Conservation (phyloP, 92 coral and sea anemone genomes). For the Hydrozoanthus gracilis region DNA sequence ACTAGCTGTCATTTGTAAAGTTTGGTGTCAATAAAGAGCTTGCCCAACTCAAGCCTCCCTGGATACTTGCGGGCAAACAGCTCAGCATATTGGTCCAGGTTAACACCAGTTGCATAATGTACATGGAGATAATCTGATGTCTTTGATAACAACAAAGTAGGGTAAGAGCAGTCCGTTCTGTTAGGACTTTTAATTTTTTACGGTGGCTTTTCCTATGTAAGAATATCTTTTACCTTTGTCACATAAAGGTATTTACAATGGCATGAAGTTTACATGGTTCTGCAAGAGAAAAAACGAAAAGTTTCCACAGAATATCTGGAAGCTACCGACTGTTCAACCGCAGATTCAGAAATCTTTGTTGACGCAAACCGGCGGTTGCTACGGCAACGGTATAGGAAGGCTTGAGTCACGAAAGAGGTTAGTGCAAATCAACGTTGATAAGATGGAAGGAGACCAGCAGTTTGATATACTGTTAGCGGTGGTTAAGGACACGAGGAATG, state of each 20-base stretch:
- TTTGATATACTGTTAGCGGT: conserved; percentile 66
- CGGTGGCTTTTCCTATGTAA: not conserved
- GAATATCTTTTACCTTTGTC: no score
- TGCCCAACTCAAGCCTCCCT: no score
- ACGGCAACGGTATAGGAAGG: conserved; percentile 79
- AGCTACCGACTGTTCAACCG: conserved; percentile 68
- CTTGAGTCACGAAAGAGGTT: conserved; percentile 49
- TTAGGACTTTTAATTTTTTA: not conserved
- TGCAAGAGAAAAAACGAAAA: conserved; percentile 73
- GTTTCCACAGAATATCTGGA: conserved; percentile 64
- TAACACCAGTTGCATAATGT: no score
- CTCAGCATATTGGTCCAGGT: no score
- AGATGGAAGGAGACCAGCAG: conserved; percentile 69
- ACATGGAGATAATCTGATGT: no score
- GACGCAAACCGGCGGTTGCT: conserved; percentile 72
- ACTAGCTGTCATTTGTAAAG: no score
- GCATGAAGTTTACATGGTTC: conserved; percentile 80
- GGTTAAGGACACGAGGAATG: conserved; percentile 52
- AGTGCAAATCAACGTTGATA: conserved; percentile 65
- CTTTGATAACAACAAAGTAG: not conserved
- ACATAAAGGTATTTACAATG: conserved; percentile 52
- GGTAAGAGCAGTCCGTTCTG: not conserved
- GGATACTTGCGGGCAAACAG: no score
- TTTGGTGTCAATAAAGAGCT: no score
- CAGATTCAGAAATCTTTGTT: conserved; percentile 7